Evolutionary conservation across 2,113 vertebrate genomes (phyloP).

Genomic region (Climacteris rufus): DNA sequence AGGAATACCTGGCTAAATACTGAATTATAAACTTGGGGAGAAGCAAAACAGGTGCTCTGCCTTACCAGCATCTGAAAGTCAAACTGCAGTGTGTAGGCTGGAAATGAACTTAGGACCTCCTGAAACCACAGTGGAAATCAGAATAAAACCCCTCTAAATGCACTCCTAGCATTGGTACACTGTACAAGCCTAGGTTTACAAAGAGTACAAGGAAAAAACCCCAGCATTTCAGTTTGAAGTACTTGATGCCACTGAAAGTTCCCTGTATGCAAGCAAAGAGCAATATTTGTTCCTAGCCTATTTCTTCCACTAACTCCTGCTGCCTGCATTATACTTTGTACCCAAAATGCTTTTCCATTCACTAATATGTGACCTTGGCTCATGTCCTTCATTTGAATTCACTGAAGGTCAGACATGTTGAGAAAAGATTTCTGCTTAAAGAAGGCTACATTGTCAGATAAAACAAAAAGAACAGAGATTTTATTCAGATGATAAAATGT

Average conservation of each 20-base stretch:
- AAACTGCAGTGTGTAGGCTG: not conserved
- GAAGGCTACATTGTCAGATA: not conserved
- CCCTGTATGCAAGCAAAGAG: not conserved
- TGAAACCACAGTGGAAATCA: not conserved
- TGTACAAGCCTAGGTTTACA: not conserved
- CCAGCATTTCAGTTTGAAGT: not conserved
- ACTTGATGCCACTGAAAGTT: not conserved
- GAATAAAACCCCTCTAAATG: not conserved
- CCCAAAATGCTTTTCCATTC: not conserved
- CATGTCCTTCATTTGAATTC: not conserved
- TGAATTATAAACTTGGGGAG: not conserved
- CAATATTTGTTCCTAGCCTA: not conserved
- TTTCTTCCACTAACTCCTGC: not conserved
- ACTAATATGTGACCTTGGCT: not conserved
- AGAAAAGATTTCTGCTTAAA: not conserved
- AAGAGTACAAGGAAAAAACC: not conserved
- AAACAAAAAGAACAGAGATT: not conserved
- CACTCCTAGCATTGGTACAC: not conserved
- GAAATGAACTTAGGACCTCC: not conserved
- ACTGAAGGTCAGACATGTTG: not conserved
- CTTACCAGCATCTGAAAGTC: not conserved
- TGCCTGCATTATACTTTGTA: not conserved
- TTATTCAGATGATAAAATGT: not conserved
- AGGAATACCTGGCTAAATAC: not conserved
- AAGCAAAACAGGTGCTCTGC: not conserved